A percentile compares a stretch with the other conserved stretches of the same genome.
These are phyloP conservation scores for Drosophila carrolli DNA, from an alignment of 1,140 invertebrate genomes.

Conservation along the genomic window DNA sequence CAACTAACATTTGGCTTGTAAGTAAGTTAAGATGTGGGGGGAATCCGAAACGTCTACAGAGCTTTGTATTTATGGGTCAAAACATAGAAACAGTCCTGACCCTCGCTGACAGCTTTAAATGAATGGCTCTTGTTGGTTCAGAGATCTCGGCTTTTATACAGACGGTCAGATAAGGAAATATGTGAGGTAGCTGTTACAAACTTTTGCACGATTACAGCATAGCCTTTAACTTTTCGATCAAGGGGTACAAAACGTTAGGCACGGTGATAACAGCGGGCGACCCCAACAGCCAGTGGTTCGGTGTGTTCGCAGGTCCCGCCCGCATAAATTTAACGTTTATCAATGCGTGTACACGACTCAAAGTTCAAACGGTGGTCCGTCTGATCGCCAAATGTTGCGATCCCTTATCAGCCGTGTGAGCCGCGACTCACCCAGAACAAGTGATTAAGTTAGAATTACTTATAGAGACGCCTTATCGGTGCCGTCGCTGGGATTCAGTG, in stretches of 20 bases:
- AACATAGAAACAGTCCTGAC: no score
- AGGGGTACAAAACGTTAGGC: slow-evolving; percentile 51
- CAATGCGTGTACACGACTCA: slow-evolving; percentile 50
- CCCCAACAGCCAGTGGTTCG: slow-evolving; percentile 48
- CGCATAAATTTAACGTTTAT: slow-evolving; percentile 67
- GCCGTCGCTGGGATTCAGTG: neutral
- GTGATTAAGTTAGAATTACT: slow-evolving; percentile 40
- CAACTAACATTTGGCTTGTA: no score
- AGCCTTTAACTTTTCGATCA: neutral
- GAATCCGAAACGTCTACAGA: no score
- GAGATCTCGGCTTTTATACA: no score
- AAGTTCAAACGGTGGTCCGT: slow-evolving; percentile 46
- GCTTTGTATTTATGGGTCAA: no score
- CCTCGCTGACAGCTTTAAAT: no score
- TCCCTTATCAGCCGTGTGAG: slow-evolving; percentile 40
- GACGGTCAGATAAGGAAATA: no score
- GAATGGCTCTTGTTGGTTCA: no score
- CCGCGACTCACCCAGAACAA: slow-evolving; percentile 24
- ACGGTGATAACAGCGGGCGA: slow-evolving; percentile 59
- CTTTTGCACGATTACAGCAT: neutral
- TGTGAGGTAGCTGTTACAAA: no score
- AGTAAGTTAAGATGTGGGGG: no score
- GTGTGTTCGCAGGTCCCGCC: slow-evolving; percentile 44
- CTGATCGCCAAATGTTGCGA: slow-evolving; percentile 54
- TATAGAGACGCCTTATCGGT: slow-evolving; percentile 37